Percentiles rank a stretch among this genome's conserved stretches.
Evolutionary conservation across 2,888 invertebrate species (phyloP).

Genomic region (Matsumyia berberina): DNA sequence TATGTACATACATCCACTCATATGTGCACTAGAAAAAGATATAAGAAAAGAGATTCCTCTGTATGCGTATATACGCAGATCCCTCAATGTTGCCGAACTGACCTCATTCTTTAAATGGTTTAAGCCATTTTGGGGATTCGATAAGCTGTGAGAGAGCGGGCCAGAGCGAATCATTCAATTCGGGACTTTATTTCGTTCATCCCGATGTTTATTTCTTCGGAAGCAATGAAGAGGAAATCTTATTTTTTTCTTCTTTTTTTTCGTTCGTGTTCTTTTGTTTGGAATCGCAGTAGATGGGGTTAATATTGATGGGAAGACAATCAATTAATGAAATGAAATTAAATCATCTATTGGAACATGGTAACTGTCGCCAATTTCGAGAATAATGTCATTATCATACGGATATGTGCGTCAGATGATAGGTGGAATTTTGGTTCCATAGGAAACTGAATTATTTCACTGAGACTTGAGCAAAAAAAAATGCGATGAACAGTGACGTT

Average conservation of each 20-base stretch:
- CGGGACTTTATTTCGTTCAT: conserved; percentile 4
- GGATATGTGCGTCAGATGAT: not conserved
- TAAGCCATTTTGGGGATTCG: conserved; percentile 24
- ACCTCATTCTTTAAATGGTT: conserved; percentile 39
- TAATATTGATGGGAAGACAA: conserved; percentile 40
- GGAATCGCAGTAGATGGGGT: conserved; percentile 15
- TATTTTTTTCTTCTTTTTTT: not conserved
- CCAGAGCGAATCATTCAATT: conserved; percentile 46
- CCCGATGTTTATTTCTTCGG: not conserved
- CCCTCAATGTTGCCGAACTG: conserved; percentile 54
- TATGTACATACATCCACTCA: conserved; percentile 7
- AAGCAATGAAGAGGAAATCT: conserved; percentile 20
- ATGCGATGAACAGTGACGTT: too few relatives aligned
- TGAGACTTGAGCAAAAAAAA: too few relatives aligned
- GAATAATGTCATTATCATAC: not conserved
- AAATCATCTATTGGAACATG: conserved; percentile 18
- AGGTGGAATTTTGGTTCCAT: not conserved
- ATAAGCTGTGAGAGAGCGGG: conserved; percentile 32
- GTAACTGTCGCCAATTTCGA: conserved; percentile 34
- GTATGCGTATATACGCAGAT: conserved; percentile 16
- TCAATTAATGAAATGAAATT: conserved; percentile 44
- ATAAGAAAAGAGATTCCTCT: not conserved
- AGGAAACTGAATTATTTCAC: too few relatives aligned
- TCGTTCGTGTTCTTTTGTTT: not conserved
- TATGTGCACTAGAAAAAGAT: not conserved